These are phyloP conservation scores for Orycteropus afer DNA, from an alignment of 2,113 vertebrate species.

Conservation along the genomic window DNA sequence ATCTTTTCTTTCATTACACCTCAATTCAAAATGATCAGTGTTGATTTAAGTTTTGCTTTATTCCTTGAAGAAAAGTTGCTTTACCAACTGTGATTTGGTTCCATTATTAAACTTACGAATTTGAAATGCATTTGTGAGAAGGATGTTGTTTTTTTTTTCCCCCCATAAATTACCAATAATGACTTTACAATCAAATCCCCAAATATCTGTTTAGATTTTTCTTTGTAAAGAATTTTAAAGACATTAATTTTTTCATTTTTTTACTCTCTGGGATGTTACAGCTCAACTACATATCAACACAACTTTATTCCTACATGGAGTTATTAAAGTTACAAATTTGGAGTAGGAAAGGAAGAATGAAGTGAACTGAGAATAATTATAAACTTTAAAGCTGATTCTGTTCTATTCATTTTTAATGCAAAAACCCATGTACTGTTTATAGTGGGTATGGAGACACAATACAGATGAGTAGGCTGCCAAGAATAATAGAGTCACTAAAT, in stretches of 20 bases:
- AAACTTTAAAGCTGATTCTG: not conserved
- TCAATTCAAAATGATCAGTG: not conserved
- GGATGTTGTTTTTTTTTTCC: constrained; percentile 35
- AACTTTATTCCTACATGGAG: not conserved
- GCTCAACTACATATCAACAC: not conserved
- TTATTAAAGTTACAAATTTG: not conserved
- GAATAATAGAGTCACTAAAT: not conserved
- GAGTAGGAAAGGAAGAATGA: not conserved
- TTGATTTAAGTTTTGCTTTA: not conserved
- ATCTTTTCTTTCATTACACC: not conserved
- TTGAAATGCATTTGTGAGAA: constrained; percentile 50
- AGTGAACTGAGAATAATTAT: not conserved
- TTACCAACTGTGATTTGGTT: constrained; percentile 52
- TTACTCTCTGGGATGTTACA: constrained; percentile 17
- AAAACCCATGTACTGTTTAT: not conserved
- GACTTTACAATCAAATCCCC: not conserved
- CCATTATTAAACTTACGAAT: constrained; percentile 55
- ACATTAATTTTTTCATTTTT: not conserved
- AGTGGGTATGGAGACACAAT: not conserved
- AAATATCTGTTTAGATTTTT: constrained; percentile 31
- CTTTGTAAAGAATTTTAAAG: constrained; percentile 46
- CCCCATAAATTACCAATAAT: not conserved
- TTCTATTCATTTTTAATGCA: not conserved
- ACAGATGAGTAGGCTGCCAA: not conserved
- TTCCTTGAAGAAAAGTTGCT: constrained; percentile 11